These are phyloP conservation scores for Limanda limanda DNA, from an alignment of 2,113 vertebrate species.

Conservation along the genomic window DNA sequence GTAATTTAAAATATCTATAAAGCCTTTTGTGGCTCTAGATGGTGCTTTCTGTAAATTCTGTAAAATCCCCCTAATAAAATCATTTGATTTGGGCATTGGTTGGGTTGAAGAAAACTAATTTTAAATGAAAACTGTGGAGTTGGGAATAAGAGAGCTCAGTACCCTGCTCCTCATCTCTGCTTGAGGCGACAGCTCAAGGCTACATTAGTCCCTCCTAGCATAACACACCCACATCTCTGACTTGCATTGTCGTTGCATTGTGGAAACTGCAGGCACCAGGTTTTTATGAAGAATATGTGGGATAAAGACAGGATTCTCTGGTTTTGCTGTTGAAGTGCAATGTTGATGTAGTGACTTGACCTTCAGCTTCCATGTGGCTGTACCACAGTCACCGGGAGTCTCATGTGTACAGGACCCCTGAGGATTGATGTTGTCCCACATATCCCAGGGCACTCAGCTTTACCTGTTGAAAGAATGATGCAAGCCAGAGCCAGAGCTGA, in stretches of 20 bases:
- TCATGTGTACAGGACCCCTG: conserved; percentile 38
- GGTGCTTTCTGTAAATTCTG: neutral
- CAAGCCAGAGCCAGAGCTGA: conserved; percentile 48
- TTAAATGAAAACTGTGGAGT: neutral
- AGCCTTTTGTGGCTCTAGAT: neutral
- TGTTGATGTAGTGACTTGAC: neutral
- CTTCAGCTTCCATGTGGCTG: conserved; percentile 6
- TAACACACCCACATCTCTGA: neutral
- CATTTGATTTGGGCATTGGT: too few species aligned
- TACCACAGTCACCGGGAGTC: neutral
- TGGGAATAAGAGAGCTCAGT: neutral
- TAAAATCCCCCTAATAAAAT: neutral
- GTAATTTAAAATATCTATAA: neutral
- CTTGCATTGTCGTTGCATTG: neutral
- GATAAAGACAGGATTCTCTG: too few species aligned
- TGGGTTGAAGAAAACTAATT: neutral
- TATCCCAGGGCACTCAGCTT: conserved; percentile 28
- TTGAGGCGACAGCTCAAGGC: neutral
- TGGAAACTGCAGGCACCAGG: neutral
- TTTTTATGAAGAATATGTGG: neutral
- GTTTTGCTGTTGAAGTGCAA: neutral
- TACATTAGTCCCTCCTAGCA: neutral
- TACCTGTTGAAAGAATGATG: conserved; percentile 77
- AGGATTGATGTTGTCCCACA: conserved; percentile 43
- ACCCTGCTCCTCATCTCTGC: neutral